phyloP scores from a whole-genome alignment of 2,113 vertebrate species.

The Coracopsis vasa region DNA sequence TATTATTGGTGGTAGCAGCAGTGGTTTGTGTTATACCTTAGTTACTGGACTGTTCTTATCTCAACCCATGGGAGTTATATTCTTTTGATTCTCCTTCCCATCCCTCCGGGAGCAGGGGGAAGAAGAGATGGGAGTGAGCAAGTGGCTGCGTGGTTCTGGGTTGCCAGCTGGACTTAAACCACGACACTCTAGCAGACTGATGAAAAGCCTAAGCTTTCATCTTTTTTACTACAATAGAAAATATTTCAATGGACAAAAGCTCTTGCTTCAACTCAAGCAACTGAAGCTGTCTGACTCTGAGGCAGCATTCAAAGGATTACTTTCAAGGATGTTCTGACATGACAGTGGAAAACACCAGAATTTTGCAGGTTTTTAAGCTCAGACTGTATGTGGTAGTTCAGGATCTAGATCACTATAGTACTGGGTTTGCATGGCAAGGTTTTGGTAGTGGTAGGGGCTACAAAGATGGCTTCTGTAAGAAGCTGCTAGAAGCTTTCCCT shows the following conservation, averaged over 20 bases:
- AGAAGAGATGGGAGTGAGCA: no score
- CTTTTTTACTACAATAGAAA: neutral
- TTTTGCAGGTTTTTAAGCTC: neutral
- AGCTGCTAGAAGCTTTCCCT: neutral
- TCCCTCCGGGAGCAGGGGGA: no score
- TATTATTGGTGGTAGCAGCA: no score
- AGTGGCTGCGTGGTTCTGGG: no score
- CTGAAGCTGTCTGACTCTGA: neutral
- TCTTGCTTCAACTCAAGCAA: neutral
- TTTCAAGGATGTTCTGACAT: neutral
- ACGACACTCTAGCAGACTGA: neutral
- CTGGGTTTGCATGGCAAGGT: neutral
- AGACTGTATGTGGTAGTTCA: neutral
- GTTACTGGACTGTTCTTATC: no score
- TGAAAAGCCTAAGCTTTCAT: neutral
- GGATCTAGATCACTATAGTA: neutral
- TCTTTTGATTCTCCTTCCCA: no score
- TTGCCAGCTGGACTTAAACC: no score
- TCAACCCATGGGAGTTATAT: no score
- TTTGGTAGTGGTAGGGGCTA: neutral
- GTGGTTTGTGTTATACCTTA: no score
- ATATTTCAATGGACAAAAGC: neutral
- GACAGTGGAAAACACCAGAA: neutral
- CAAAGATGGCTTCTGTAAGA: neutral
- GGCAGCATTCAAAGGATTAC: neutral